A percentile compares a stretch with the other conserved stretches of the same genome.
phyloP scores from a whole-genome alignment of 2,797 vertebrate genomes.

The Brotogeris chrysoptera region DNA sequence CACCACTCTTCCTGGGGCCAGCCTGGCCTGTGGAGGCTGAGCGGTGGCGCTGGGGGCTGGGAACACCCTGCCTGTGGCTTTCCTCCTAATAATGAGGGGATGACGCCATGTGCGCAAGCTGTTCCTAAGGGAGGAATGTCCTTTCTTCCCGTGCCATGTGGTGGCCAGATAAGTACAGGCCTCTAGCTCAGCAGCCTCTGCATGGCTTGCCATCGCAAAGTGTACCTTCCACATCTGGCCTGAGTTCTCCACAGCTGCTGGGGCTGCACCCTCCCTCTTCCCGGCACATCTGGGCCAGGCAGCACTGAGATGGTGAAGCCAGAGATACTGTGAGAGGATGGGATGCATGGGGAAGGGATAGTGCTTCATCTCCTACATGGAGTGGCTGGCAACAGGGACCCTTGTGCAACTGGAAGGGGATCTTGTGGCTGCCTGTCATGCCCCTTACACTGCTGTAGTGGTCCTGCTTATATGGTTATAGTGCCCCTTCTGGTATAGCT shows the following conservation, averaged over 20 bases:
- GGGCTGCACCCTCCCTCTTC: not conserved
- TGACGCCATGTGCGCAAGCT: not conserved
- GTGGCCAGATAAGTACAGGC: conserved; percentile 76
- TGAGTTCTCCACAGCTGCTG: not conserved
- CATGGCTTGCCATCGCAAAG: not conserved
- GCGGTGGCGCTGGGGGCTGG: not conserved
- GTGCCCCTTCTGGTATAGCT: not conserved
- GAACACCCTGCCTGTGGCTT: conserved; percentile 63
- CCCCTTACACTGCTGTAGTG: fast-evolving
- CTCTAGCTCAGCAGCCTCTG: not conserved
- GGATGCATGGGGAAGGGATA: not conserved
- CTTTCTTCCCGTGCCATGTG: conserved; percentile 82
- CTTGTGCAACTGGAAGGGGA: not conserved
- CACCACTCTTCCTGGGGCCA: not conserved
- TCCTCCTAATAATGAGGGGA: conserved; percentile 4
- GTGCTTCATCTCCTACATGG: not conserved
- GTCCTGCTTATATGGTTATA: not conserved
- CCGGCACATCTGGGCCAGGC: not conserved
- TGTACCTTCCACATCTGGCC: conserved; percentile 46
- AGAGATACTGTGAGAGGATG: not conserved
- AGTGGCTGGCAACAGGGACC: not conserved
- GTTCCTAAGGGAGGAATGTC: conserved; percentile 34
- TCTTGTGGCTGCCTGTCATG: not conserved
- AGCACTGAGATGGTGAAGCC: not conserved
- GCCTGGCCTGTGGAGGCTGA: not conserved